Evolutionary conservation across 2,113 vertebrate species (phyloP).

Genomic region (Tenrec ecaudatus): DNA sequence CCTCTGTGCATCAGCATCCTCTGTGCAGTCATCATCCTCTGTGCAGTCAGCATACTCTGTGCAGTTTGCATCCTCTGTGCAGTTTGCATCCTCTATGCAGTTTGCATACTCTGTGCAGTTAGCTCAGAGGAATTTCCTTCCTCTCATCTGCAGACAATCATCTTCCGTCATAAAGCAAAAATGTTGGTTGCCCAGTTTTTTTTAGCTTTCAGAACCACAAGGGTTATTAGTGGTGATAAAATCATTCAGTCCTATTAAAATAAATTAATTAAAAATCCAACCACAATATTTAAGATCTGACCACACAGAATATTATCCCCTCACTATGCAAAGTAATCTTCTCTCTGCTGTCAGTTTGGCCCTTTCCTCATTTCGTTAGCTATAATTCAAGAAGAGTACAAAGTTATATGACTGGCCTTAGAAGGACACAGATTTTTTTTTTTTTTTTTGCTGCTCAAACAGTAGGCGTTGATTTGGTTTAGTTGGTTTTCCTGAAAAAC

Average conservation of each 20-base stretch:
- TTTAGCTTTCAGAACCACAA: slow-evolving; percentile 70
- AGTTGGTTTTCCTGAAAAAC: background rate
- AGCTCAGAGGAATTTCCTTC: slow-evolving; percentile 56
- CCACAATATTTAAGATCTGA: slow-evolving; percentile 68
- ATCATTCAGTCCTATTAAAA: slow-evolving; percentile 67
- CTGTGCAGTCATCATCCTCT: background rate
- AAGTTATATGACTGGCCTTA: slow-evolving; percentile 33
- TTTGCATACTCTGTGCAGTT: background rate
- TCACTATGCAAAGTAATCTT: slow-evolving; percentile 55
- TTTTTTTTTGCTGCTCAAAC: background rate
- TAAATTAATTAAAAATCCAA: slow-evolving; percentile 30
- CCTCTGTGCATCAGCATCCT: background rate
- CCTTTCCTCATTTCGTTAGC: slow-evolving; percentile 40
- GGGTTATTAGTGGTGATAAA: slow-evolving; percentile 75
- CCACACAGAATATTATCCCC: slow-evolving; percentile 50
- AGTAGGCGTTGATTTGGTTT: background rate
- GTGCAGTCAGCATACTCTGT: background rate
- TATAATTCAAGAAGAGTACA: slow-evolving; percentile 31
- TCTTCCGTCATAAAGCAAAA: slow-evolving; percentile 63
- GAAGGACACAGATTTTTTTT: background rate
- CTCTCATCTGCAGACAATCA: slow-evolving; percentile 64
- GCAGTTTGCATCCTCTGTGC: background rate
- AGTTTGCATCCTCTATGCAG: background rate
- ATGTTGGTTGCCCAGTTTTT: slow-evolving; percentile 73
- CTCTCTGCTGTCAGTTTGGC: slow-evolving; percentile 53